A percentile compares a stretch with the other conserved stretches of the same genome.
Conservation (phyloP, 2,888 invertebrate species). For the Sinelater perroti region DNA sequence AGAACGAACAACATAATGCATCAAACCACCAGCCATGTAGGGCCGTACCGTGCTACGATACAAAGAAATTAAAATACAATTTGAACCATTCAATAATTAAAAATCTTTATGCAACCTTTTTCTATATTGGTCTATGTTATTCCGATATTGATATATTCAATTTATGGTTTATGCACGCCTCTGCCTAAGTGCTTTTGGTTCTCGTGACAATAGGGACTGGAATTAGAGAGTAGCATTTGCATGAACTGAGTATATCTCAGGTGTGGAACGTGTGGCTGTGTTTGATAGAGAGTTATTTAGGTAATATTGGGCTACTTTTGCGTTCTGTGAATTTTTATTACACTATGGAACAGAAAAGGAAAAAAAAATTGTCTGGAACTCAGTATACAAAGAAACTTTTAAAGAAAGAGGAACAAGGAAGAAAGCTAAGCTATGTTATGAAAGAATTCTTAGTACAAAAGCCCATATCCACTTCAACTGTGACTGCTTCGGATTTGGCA, state of each 20-base stretch:
- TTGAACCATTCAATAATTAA: no score
- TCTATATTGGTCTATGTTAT: no score
- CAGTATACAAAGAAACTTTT: constrained; percentile 11
- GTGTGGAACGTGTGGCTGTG: not conserved
- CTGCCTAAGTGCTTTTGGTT: no score
- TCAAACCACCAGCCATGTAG: no score
- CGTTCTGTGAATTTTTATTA: constrained; percentile 17
- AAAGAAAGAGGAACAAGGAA: constrained; percentile 16
- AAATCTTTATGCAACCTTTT: no score
- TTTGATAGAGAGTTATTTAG: not conserved
- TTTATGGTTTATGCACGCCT: no score
- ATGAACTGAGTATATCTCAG: not conserved
- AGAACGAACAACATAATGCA: no score
- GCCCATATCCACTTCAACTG: constrained; percentile 3
- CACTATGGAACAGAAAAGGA: constrained; percentile 14
- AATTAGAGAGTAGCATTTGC: not conserved
- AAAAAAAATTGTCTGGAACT: constrained; percentile 13
- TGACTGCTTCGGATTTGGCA: not conserved
- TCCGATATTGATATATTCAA: no score
- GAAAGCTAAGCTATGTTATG: constrained; percentile 12
- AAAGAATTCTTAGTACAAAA: no score
- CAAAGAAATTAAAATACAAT: no score
- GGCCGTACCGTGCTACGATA: no score
- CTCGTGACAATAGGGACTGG: not conserved
- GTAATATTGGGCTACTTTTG: not conserved